phyloP scores from a whole-genome alignment of 2,113 vertebrate genomes.

The Dicrurus megarhynchus region DNA sequence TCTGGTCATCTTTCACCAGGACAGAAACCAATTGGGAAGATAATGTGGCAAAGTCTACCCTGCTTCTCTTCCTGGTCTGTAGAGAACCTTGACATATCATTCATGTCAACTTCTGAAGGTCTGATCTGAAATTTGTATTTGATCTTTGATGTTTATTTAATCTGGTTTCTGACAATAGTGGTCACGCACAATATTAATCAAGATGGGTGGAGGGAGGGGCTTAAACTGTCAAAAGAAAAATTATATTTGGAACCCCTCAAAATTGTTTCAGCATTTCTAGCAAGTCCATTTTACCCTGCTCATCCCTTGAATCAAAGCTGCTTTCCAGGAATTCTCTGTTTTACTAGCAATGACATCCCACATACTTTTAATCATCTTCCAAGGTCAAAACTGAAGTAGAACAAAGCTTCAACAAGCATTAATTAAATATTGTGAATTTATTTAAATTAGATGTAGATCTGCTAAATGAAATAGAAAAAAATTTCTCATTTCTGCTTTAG shows the following conservation, averaged over 20 bases:
- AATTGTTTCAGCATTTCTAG: not conserved
- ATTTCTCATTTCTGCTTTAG: not conserved
- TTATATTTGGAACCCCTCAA: not conserved
- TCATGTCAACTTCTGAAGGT: not conserved
- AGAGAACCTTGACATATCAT: not conserved
- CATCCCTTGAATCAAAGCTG: not conserved
- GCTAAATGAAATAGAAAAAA: not conserved
- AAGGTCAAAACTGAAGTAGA: slow-evolving; percentile 18
- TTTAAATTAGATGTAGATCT: not conserved
- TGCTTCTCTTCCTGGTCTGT: not conserved
- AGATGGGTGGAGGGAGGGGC: fast-evolving
- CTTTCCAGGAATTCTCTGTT: not conserved
- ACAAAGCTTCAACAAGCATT: not conserved
- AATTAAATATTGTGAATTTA: not conserved
- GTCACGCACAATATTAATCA: not conserved
- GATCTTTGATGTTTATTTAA: not conserved
- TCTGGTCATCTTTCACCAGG: not conserved
- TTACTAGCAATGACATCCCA: not conserved
- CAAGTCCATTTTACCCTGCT: not conserved
- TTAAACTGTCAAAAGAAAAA: not conserved
- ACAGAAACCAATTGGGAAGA: not conserved
- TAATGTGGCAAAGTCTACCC: not conserved
- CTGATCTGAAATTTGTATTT: not conserved
- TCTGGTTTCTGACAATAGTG: not conserved
- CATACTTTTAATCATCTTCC: not conserved